Base-by-base conservation (phyloP, 1,140 invertebrate species). In the Andrena cerasifolii region DNA sequence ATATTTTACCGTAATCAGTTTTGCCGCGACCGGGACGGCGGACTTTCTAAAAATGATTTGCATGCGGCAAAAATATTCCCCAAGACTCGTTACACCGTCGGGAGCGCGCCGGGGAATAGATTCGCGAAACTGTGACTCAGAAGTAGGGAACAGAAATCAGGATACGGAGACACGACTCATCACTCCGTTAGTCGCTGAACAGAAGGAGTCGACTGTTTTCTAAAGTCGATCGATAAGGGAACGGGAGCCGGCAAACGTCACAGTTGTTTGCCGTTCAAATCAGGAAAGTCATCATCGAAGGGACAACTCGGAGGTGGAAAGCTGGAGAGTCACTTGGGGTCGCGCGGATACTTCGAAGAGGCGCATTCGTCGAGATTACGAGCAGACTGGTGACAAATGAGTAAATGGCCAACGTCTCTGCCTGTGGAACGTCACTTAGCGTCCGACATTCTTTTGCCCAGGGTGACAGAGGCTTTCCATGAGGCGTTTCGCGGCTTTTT, bases 31-130 rank as follows among this genome's bases (percentile, higher is more conserved):
- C 16, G 6, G 36, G n/a, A 33, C 45, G 18, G 0, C 7, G 16
- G 18, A 59, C 73, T 76, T 76, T 76, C 73, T 76, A 76, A 76
- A 76, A 76, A 68, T 68, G 43, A 68, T 76, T 58, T 75, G 73
- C 63, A 75, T 68, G 51, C 8, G 28, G 26, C 7, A 36, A 43
- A 67, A 67, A 75, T 66, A 66, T 40, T 31, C 6, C 36, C 8
- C 1, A 0, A 18, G 18, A 26, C 18, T 40, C 28, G 24, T 10
- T 59, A 26, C 47, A 33, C 28, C 21, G 16, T 14, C 24, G 8
- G 3, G 18, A 12, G 16, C n/a, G 18, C 3, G 18, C 5, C 0
- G 7, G 2, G n/a, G 21, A 18, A 21, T 40, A 40, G 36, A 40
- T 24, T 51, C 45, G 45, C n/a, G 45, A 21, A n/a, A 51, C n/a